Evolutionary conservation across 92 coral and sea anemone species (phyloP).

Genomic region (Parazoanthus darwini): DNA sequence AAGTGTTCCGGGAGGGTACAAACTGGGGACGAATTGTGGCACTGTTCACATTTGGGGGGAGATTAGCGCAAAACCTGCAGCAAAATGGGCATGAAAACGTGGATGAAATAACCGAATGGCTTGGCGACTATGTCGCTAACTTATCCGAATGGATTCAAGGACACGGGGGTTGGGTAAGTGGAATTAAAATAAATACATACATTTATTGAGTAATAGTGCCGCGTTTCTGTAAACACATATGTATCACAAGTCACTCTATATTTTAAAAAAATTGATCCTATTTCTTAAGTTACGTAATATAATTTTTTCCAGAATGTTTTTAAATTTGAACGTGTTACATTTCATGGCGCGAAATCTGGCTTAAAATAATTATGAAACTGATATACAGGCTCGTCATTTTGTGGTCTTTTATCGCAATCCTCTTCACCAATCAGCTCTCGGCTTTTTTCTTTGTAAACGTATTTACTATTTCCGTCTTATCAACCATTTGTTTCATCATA

Average conservation of each 20-base stretch:
- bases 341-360: not conserved
- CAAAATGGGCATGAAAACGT: slow-evolving; percentile 66
- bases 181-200: not conserved
- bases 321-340: not conserved
- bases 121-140: slow-evolving; percentile 70
- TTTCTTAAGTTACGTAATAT: not conserved
- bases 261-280: not conserved
- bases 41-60: slow-evolving; percentile 76
- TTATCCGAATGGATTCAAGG: slow-evolving; percentile 71
- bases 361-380: not conserved
- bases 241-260: too few relatives aligned
- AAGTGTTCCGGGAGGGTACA: slow-evolving; percentile 82
- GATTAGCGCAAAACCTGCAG: slow-evolving; percentile 67
- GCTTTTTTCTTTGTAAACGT: slow-evolving; percentile 10
- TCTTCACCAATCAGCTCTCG: slow-evolving; percentile 22
- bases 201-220: not conserved
- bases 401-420: not conserved
- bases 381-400: too few relatives aligned
- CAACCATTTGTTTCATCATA: not conserved
- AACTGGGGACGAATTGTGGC: slow-evolving; percentile 95
- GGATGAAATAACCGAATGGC: slow-evolving; percentile 67
- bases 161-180: slow-evolving; percentile 89
- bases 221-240: not conserved
- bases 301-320: not conserved
- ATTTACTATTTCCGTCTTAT: slow-evolving; percentile 11